Evolutionary conservation across 2,113 vertebrate genomes (phyloP), one percentile per base, ranked within the genome.

Genomic region (Gadus macrocephalus): DNA sequence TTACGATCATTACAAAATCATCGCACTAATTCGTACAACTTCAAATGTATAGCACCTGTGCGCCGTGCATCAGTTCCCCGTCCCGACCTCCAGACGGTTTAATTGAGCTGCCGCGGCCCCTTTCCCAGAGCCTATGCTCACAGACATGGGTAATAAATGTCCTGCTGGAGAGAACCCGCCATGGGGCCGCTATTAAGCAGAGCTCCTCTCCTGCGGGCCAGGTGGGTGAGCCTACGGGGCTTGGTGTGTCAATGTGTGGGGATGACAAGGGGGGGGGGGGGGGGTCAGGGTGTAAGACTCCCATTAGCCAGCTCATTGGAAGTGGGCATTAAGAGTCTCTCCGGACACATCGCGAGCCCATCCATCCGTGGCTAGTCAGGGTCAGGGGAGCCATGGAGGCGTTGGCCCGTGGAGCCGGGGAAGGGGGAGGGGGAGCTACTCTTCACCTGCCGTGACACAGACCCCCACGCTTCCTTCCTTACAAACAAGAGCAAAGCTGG

Each of bases 271-370:
- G 78, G 85, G 86, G 64, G 27, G 59, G 61, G 68, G n/a, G 20
- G 20, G 64, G 27, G 69, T 86, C 82, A 87, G 86, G 78, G 81
- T 76, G 74, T 84, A 77, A 84, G 82, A 17, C 76, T 81, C 70
- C 82, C 78, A 88, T 88, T 88, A 87, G 82, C 77, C 87, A 86
- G 85, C 78, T 86, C 87, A 90, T 81, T 83, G 85, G 83, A 74
- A 72, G 82, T 73, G 71, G 83, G 81, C 79, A 81, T 81, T 83
- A 87, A 87, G 77, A 84, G 74, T 31, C 73, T 75, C 78, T 73
- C 78, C 66, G 68, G 82, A 87, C 81, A 66, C 74, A 75, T 59
- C 70, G 81, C 66, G 3, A 72, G 69, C 25, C 72, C 75, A 87
- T 86, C 82, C 86, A 88, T 88, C 81, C 83, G 78, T 71, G 69